Evolutionary conservation across 2,113 vertebrate species (phyloP).

Genomic region (Anguilla japonica): DNA sequence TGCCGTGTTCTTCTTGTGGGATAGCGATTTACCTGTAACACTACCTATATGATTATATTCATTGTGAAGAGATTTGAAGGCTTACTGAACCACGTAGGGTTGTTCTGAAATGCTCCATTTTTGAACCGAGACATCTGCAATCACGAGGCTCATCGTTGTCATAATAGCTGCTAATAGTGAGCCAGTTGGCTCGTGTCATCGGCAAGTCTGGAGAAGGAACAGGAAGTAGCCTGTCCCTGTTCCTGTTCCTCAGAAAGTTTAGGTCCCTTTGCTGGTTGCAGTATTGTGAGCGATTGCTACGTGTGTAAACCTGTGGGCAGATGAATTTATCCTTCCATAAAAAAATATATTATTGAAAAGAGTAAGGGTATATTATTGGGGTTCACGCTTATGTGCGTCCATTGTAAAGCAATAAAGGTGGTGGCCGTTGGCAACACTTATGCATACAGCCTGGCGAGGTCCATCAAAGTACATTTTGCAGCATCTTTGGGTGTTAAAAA

Average conservation of each 20-base stretch:
- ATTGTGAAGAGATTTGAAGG: background rate
- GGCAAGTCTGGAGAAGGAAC: background rate
- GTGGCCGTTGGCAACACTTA: background rate
- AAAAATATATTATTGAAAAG: background rate
- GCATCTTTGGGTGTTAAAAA: background rate
- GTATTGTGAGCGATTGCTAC: background rate
- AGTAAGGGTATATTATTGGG: background rate
- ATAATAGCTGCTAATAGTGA: background rate
- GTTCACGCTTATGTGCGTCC: background rate
- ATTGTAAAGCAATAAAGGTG: conserved; percentile 25
- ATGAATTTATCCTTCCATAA: background rate
- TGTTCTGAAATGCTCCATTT: background rate
- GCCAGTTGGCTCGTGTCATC: background rate
- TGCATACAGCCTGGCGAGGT: background rate
- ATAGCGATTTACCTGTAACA: background rate
- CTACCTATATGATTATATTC: background rate
- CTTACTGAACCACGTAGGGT: background rate
- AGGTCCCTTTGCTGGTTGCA: background rate
- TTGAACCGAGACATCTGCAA: too few relatives aligned
- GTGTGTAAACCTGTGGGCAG: background rate
- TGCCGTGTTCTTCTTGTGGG: background rate
- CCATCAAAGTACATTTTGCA: background rate
- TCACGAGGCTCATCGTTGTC: background rate
- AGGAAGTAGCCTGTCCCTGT: background rate
- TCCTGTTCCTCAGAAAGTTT: background rate